These are phyloP conservation scores for Alviniconcha strummeri DNA, from an alignment of 2,888 invertebrate genomes.

Conservation along the genomic window DNA sequence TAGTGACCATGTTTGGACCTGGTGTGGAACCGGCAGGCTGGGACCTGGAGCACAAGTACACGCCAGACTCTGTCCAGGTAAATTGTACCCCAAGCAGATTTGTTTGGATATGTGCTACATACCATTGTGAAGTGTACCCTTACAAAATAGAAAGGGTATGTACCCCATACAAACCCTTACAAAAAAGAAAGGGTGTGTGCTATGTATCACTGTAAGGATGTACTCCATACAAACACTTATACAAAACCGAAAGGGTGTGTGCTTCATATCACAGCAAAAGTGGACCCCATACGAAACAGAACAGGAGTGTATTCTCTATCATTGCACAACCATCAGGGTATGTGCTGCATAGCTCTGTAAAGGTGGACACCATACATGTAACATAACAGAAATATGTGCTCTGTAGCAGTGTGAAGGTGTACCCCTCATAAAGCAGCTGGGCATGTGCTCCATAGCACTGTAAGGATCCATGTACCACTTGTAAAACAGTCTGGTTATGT, in stretches of 20 bases:
- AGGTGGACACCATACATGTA: no score
- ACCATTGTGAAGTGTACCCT: background rate
- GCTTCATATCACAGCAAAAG: no score
- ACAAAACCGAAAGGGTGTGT: background rate
- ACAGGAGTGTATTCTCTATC: no score
- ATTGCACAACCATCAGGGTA: no score
- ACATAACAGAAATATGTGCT: no score
- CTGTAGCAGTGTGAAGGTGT: no score
- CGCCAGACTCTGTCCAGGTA: conserved; percentile 52
- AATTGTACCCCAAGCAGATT: background rate
- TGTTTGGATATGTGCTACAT: background rate
- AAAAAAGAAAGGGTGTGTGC: background rate
- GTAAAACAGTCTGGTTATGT: no score
- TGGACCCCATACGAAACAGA: no score
- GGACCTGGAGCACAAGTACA: conserved; percentile 60
- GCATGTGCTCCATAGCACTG: no score
- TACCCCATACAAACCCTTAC: background rate
- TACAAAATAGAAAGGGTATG: background rate
- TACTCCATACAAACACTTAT: background rate
- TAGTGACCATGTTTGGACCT: conserved; percentile 61
- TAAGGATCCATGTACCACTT: no score
- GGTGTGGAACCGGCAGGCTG: conserved; percentile 54
- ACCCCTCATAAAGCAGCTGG: no score
- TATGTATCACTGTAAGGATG: background rate
- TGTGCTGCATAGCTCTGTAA: no score